Evolutionary conservation across 2,113 vertebrate species (phyloP).

Genomic region (Pelobates fuscus): DNA sequence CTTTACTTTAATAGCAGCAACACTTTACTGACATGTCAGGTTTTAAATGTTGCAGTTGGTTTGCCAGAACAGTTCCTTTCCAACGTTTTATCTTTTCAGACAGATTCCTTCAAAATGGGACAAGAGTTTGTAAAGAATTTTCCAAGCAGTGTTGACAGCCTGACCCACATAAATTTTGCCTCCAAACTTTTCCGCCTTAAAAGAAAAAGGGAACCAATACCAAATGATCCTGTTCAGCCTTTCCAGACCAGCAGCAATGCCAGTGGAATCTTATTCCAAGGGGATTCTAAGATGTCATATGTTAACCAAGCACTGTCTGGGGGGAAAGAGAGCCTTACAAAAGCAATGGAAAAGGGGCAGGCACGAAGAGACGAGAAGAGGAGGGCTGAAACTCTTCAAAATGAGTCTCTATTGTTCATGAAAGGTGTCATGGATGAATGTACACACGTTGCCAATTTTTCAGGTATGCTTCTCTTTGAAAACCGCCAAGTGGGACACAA

Average conservation of each 20-base stretch:
- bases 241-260: constrained; percentile 57
- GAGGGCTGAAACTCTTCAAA: constrained; percentile 72
- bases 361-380: constrained; percentile 53
- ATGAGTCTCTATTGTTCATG: constrained; percentile 92
- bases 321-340: constrained; percentile 30
- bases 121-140: constrained; percentile 77
- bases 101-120: constrained; percentile 93
- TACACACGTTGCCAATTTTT: constrained; percentile 96
- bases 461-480: constrained; percentile 72
- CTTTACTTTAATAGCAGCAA: too few species aligned
- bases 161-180: constrained; percentile 66
- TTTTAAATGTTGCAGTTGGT: too few species aligned
- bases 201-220: constrained; percentile 49
- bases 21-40: too few species aligned
- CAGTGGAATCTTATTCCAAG: constrained; percentile 61
- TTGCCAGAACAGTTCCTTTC: not conserved
- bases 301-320: constrained; percentile 53
- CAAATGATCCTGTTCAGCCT: constrained; percentile 56
- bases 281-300: constrained; percentile 59
- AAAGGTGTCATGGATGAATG: constrained; percentile 99
- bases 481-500: too few species aligned
- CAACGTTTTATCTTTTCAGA: constrained; percentile 63
- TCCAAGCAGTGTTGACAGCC: constrained; percentile 63
- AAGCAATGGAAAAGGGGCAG: constrained; percentile 28
- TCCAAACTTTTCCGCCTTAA: constrained; percentile 67